Evolutionary conservation across 2,113 vertebrate genomes (phyloP), one percentile per base, ranked within the genome.

Genomic region (Triplophysa rosa): DNA sequence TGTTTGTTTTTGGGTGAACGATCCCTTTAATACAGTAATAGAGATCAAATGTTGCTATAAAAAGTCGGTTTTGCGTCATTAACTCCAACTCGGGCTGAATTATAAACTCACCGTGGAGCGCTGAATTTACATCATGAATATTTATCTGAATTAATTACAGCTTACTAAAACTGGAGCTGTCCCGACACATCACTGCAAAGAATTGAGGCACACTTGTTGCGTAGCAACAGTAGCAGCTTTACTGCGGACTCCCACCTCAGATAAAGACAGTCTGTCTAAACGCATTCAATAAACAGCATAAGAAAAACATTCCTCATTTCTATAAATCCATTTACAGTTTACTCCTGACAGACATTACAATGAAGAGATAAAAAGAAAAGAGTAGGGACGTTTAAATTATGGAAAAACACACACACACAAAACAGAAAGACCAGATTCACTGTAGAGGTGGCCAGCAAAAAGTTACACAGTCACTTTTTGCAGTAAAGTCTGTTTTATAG

Each of bases 151-250:
- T 24, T 73, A 61, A 73, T 73, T 59, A 72, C 59, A 72, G 69
- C n/a, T 59, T 42, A 72, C 54, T 72, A 72, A 24, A 59, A 42
- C 33, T n/a, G 1, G 69, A 72, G 54, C 26, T 1, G n/a, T 71
- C 70, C 54, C 37, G 40, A 23, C 40, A 37, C 33, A 59, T 12
- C 3, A 23, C 8, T 17, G 54, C 54, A 42, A 5, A 21, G n/a
- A 8, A 58, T 29, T 4, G 70, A 58, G 29, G 4, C 52, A 23
- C 17, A 73, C 54, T 23, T 61, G 52, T 75, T 67, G 79, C 78
- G 23, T 54, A 71, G 79, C 79, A 81, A 67, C 70, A 16, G 59
- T 47, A 78, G 62, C 49, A 52, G 42, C 64, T 61, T 29, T 26
- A n/a, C 66, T 40, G 29, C 14, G 16, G 54, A 72, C 58, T 33